A percentile compares a stretch with the other conserved stretches of the same genome.
Conservation (phyloP, 2,797 vertebrate species). For the Falco peregrinus region DNA sequence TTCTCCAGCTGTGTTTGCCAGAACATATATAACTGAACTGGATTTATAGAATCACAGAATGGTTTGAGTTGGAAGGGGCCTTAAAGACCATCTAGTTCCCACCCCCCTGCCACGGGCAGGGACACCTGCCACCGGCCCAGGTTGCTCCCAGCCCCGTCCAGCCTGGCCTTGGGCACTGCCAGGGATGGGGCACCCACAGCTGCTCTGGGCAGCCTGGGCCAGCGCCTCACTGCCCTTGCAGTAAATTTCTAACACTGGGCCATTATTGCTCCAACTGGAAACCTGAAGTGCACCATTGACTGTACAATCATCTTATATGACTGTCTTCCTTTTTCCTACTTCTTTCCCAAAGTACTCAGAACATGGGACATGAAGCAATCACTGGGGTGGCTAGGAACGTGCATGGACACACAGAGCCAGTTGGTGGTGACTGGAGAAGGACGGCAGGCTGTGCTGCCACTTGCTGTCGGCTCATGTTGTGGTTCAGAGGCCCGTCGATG, state of each 20-base stretch:
- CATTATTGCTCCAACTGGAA: background rate
- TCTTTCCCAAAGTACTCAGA: background rate
- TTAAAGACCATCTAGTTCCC: no score
- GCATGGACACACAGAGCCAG: background rate
- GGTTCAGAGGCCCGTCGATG: background rate
- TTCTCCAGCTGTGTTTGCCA: conserved; percentile 7
- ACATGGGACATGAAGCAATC: background rate
- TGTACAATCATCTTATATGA: background rate
- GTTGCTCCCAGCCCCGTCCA: no score
- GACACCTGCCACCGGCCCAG: no score
- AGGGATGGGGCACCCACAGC: no score
- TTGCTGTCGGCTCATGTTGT: rapidly evolving
- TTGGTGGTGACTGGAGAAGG: background rate
- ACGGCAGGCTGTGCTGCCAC: background rate
- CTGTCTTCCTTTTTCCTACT: background rate
- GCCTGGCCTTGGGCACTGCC: no score
- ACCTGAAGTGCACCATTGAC: background rate
- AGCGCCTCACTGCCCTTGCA: background rate
- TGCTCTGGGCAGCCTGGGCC: no score
- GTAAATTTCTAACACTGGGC: background rate
- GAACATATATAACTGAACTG: background rate
- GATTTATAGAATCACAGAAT: background rate
- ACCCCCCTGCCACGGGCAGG: no score
- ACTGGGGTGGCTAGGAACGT: background rate
- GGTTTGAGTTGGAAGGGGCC: no score